Conservation (phyloP, 2,888 invertebrate species). For the Stenodera caucasica region DNA sequence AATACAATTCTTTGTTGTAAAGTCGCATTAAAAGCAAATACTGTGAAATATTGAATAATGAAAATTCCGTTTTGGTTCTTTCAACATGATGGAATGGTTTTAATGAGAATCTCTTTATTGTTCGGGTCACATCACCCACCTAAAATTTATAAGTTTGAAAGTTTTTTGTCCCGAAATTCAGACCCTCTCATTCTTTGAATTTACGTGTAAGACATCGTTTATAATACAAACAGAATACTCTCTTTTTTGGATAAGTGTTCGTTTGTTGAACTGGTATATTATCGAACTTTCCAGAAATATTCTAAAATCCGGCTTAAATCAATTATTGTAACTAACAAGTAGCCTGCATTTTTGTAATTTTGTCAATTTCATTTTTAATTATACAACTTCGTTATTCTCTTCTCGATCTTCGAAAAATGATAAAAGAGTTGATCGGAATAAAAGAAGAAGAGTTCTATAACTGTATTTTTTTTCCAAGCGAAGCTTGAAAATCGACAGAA, state of each 20-base stretch:
- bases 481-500: not conserved
- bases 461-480: not conserved
- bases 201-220: slow-evolving; percentile 11
- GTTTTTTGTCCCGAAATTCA: not conserved
- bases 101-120: slow-evolving; percentile 12
- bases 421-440: not conserved
- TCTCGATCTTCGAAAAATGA: not conserved
- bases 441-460: not conserved
- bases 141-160: slow-evolving; percentile 4
- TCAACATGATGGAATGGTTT: not conserved
- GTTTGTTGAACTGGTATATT: slow-evolving; percentile 7
- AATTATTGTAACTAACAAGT: not conserved
- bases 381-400: not conserved
- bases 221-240: slow-evolving; percentile 10
- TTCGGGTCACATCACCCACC: slow-evolving; percentile 2
- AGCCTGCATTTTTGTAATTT: not conserved
- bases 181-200: not conserved
- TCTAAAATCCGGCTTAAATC: slow-evolving; percentile 1
- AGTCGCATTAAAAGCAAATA: not conserved
- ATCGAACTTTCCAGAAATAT: not conserved
- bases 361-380: slow-evolving; percentile 2
- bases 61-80: not conserved
- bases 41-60: not conserved
- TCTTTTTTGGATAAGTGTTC: slow-evolving; percentile 7
- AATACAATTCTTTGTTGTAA: not conserved